Evolutionary conservation across 2,888 invertebrate species (phyloP).

Genomic region (Acleris laterana): DNA sequence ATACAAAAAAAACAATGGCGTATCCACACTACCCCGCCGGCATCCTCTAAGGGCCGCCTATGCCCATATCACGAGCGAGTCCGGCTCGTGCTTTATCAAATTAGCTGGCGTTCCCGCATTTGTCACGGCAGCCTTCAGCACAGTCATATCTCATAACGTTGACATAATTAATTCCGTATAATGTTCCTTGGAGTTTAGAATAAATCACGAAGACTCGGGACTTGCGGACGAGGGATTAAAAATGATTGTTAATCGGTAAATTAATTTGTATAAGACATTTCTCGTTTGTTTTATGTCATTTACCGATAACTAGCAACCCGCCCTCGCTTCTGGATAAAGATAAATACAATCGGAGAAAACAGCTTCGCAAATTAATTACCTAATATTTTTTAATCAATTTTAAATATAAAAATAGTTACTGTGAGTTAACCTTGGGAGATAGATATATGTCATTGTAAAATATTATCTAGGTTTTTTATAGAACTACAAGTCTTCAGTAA

Average conservation of each 20-base stretch:
- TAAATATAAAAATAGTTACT: no score
- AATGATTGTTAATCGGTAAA: constrained; percentile 8
- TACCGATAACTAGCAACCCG: no score
- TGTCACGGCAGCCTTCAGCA: constrained; percentile 37
- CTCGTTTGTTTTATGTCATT: background rate
- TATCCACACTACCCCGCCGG: constrained; percentile 37
- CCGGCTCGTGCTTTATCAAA: constrained; percentile 48
- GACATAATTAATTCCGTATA: constrained; percentile 44
- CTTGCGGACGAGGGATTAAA: constrained; percentile 3
- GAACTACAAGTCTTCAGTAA: no score
- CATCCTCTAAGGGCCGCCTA: constrained; percentile 36
- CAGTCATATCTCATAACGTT: constrained; percentile 42
- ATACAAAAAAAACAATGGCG: background rate
- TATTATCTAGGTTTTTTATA: no score
- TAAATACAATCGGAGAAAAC: no score
- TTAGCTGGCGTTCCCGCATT: constrained; percentile 46
- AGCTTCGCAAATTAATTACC: no score
- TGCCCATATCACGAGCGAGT: constrained; percentile 41
- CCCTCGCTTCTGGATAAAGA: no score
- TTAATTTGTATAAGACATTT: background rate
- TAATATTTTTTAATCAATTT: no score
- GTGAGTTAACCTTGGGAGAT: no score
- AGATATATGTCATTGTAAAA: no score
- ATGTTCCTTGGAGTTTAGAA: constrained; percentile 16
- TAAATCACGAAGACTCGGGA: constrained; percentile 21